Conservation (phyloP, 2,888 invertebrate genomes). For the Drosophila putrida region DNA sequence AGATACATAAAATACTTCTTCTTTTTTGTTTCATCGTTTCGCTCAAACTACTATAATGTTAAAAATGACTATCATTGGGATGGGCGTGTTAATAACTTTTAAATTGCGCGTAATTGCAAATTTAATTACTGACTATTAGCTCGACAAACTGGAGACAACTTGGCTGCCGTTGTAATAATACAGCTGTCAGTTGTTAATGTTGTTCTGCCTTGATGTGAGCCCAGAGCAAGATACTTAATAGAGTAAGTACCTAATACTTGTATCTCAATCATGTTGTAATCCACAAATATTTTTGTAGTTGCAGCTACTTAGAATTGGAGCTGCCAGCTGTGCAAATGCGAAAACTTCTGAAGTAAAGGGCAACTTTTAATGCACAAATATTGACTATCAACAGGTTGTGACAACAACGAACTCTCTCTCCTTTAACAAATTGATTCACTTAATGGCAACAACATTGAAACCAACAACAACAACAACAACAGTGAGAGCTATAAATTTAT, state of each 20-base stretch:
- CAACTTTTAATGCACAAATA: not conserved
- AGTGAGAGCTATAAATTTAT: slow-evolving; percentile 35
- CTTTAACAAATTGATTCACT: slow-evolving; percentile 32
- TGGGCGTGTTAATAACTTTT: slow-evolving; percentile 71
- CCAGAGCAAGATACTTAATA: not conserved
- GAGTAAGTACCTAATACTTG: not conserved
- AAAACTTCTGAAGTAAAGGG: not conserved
- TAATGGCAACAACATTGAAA: slow-evolving; percentile 16
- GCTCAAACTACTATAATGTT: slow-evolving; percentile 48
- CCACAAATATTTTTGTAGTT: not conserved
- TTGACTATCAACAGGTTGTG: slow-evolving; percentile 39
- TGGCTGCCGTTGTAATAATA: slow-evolving; percentile 6
- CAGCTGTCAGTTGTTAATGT: too few species aligned
- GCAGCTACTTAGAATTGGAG: not conserved
- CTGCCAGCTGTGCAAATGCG: not conserved
- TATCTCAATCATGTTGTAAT: not conserved
- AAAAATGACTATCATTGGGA: slow-evolving; percentile 35
- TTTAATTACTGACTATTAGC: slow-evolving; percentile 8
- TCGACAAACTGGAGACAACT: slow-evolving; percentile 8
- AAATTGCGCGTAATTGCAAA: slow-evolving; percentile 74
- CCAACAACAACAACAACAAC: slow-evolving; percentile 21
- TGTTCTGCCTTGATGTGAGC: too few species aligned
- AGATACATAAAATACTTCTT: slow-evolving; percentile 31
- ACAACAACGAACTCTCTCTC: not conserved
- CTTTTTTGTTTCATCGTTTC: slow-evolving; percentile 23